phyloP scores from a whole-genome alignment of 2,888 invertebrate species.

The Lamellibrachia satsuma region DNA sequence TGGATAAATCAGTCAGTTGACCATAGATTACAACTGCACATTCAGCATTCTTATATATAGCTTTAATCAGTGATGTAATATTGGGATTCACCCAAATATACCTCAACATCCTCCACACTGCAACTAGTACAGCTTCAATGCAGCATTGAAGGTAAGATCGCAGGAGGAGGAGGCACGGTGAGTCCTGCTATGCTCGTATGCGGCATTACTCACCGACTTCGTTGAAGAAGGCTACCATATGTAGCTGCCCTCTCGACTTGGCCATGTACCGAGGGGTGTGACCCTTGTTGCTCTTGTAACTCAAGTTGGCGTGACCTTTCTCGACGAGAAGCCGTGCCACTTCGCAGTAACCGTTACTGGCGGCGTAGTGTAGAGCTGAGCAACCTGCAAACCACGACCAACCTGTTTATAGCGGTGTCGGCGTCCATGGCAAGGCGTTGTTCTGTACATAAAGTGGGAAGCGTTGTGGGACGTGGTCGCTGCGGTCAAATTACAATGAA shows the following conservation, averaged over 20 bases:
- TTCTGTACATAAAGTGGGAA: background rate
- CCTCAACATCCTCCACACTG: too few relatives aligned
- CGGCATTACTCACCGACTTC: conserved; percentile 31
- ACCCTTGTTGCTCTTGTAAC: conserved; percentile 36
- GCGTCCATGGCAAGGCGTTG: background rate
- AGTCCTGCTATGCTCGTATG: background rate
- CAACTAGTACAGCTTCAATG: too few relatives aligned
- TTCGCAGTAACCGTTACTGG: conserved; percentile 37
- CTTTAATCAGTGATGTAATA: too few relatives aligned
- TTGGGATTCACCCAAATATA: too few relatives aligned
- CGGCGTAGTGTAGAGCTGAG: conserved; percentile 39
- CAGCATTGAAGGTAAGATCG: too few relatives aligned
- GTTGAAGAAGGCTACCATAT: conserved; percentile 37
- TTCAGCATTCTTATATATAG: too few relatives aligned
- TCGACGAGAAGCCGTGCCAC: conserved; percentile 35
- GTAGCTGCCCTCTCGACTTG: conserved; percentile 31
- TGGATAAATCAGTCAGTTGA: too few relatives aligned
- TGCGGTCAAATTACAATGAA: too few relatives aligned
- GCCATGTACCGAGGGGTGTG: conserved; percentile 39
- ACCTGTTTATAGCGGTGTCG: background rate
- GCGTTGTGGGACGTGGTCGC: background rate
- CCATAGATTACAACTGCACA: too few relatives aligned
- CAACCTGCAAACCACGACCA: conserved; percentile 34
- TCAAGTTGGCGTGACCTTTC: conserved; percentile 33
- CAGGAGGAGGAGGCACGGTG: too few relatives aligned